Evolutionary conservation across 1,140 invertebrate species (phyloP).

Genomic region (Drosophila ogumai): DNA sequence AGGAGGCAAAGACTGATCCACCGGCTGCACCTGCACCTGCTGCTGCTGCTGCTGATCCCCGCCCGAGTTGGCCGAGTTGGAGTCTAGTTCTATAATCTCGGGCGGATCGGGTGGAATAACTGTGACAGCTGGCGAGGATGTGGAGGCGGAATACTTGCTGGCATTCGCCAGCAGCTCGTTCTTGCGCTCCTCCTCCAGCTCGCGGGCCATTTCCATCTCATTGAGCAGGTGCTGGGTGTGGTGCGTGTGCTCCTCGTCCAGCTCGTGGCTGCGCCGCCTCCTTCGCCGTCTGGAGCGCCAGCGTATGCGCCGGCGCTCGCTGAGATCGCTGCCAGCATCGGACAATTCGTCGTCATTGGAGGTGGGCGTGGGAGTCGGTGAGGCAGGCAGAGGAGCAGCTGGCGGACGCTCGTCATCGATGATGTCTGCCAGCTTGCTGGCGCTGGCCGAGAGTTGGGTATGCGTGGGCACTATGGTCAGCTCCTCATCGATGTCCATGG

Average conservation of each 20-base stretch:
- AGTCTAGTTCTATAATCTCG: conserved; percentile 81
- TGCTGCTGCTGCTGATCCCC: conserved; percentile 47
- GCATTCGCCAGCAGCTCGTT: conserved; percentile 76
- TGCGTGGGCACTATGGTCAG: conserved; percentile 76
- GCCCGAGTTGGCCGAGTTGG: conserved; percentile 73
- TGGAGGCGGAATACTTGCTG: conserved; percentile 74
- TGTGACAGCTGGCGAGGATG: conserved; percentile 76
- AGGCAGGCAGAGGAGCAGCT: conserved; percentile 75
- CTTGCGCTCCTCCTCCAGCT: conserved; percentile 79
- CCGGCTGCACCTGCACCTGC: conserved; percentile 1
- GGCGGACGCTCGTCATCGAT: conserved; percentile 77
- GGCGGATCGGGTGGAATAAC: conserved; percentile 76
- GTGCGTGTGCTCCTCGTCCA: conserved; percentile 77
- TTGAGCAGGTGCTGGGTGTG: conserved; percentile 79
- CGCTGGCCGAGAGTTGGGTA: conserved; percentile 64
- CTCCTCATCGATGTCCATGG: conserved; percentile 82
- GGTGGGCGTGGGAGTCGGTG: conserved; percentile 68
- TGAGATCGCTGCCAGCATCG: conserved; percentile 50
- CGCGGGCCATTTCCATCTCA: conserved; percentile 74
- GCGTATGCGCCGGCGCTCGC: conserved; percentile 53
- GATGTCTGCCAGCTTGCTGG: conserved; percentile 66
- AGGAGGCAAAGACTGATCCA: conserved; percentile 8
- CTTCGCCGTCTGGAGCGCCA: conserved; percentile 54
- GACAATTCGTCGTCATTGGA: conserved; percentile 71
- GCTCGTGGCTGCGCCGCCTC: conserved; percentile 50